phyloP scores from a whole-genome alignment of 2,888 invertebrate species.

The Melipona bicolor region DNA sequence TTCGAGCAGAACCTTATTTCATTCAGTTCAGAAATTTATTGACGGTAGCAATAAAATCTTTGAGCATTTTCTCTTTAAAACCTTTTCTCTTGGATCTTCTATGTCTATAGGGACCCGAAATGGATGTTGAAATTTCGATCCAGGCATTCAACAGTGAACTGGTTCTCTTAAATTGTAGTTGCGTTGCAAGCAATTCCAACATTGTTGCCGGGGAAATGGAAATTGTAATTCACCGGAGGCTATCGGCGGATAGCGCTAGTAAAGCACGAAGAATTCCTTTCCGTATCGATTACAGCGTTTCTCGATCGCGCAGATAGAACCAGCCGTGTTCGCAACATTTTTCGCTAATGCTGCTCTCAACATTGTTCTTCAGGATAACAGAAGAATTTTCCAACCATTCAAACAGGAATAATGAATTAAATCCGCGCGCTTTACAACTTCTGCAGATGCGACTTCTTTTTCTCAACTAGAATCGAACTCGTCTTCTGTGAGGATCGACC shows the following conservation, averaged over 20 bases:
- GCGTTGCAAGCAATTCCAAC: background rate
- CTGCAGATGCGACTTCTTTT: background rate
- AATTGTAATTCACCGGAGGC: too few species aligned
- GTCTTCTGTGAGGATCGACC: too few species aligned
- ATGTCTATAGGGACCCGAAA: too few species aligned
- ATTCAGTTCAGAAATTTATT: too few species aligned
- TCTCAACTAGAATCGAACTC: background rate
- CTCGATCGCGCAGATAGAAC: constrained; percentile 14
- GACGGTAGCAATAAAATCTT: too few species aligned
- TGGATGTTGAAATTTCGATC: too few species aligned
- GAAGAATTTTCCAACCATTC: background rate
- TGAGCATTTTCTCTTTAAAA: too few species aligned
- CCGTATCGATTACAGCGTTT: constrained; percentile 23
- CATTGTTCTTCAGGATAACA: background rate
- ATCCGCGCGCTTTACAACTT: background rate
- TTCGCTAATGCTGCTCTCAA: background rate
- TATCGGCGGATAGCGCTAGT: background rate
- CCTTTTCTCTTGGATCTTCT: too few species aligned
- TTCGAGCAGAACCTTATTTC: too few species aligned
- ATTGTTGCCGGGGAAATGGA: background rate
- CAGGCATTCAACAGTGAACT: background rate
- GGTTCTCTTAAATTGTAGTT: background rate
- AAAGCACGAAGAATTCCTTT: constrained; percentile 1
- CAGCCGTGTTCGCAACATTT: constrained; percentile 15
- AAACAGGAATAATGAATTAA: background rate